phyloP scores from a whole-genome alignment of 2,113 vertebrate species.

The Puffinus mauretanicus region DNA sequence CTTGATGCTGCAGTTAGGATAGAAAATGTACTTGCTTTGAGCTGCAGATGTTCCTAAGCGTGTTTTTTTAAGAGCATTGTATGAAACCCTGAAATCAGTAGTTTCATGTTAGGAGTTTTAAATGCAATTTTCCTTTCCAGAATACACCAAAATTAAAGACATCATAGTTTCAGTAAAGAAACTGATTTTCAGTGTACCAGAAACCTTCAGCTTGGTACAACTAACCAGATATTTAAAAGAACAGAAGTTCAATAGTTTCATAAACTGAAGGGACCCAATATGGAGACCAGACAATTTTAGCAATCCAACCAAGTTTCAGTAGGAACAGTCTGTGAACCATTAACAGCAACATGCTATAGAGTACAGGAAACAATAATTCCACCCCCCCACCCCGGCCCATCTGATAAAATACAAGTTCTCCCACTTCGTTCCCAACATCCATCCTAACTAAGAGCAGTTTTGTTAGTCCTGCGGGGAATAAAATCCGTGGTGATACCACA shows the following conservation, averaged over 20 bases:
- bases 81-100: neutral
- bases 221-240: neutral
- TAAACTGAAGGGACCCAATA: neutral
- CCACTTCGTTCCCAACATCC: neutral
- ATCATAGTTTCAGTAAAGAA: neutral
- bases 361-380: neutral
- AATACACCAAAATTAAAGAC: neutral
- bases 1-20: neutral
- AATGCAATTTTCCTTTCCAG: neutral
- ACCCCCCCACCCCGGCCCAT: rapidly evolving
- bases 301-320: neutral
- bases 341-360: neutral
- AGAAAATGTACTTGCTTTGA: neutral
- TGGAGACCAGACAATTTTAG: neutral
- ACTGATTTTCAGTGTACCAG: neutral
- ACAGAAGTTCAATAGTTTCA: neutral
- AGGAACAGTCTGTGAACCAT: neutral
- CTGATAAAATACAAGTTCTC: neutral
- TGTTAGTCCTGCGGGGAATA: neutral
- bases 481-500: rapidly evolving
- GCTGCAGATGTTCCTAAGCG: neutral
- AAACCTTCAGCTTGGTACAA: neutral
- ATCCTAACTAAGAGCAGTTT: neutral
- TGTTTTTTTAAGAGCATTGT: neutral
- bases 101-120: neutral